Evolutionary conservation across 2,888 invertebrate genomes (phyloP), one percentile per base, ranked within the genome.

Genomic region (Volucella bombylans): DNA sequence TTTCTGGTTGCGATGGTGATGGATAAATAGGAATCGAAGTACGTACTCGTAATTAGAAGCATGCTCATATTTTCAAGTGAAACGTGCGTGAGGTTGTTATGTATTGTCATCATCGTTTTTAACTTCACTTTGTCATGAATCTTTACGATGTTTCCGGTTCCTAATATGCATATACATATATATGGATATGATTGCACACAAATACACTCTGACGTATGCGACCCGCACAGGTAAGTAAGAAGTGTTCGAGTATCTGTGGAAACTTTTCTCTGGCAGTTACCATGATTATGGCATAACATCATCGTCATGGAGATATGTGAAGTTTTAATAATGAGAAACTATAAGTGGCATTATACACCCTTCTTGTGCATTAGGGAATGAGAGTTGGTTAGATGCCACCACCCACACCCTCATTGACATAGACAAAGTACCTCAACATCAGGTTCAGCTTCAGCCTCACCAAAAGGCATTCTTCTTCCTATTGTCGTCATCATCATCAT

Each of bases 241-340:
- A 43, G 31, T 6, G 31, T 31, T 31, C 31, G 31, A 31, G 31
- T 73, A 39, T 47, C 45, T 59, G 55, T 38, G 52, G 57, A 79
- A 79, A 69, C 11, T 80, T 74, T 80, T 43, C 59, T 12, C 50
- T 47, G 52, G 49, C 31, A 73, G 69, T 74, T 80, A 55, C 69
- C 52, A 69, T 83, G 79, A 79, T 79, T 79, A 74, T 68, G 47
- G 71, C 67, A 76, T 81, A 85, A 76, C 80, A 85, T 85, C 80
- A 85, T 80, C 80, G 81, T 85, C 80, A 80, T 64, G 61, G 18
- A 65, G 76, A 76, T 68, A 85, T 80, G 71, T 68, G 72, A 72
- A 77, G 62, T 81, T 81, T 85, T 85, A 81, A 85, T 85, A 85
- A 85, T 80, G 85, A 85, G 72, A 77, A 85, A 85, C 85, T 85